These are phyloP conservation scores for Pseudachorutes palmiensis DNA, from an alignment of 1,140 invertebrate genomes.

Conservation along the genomic window DNA sequence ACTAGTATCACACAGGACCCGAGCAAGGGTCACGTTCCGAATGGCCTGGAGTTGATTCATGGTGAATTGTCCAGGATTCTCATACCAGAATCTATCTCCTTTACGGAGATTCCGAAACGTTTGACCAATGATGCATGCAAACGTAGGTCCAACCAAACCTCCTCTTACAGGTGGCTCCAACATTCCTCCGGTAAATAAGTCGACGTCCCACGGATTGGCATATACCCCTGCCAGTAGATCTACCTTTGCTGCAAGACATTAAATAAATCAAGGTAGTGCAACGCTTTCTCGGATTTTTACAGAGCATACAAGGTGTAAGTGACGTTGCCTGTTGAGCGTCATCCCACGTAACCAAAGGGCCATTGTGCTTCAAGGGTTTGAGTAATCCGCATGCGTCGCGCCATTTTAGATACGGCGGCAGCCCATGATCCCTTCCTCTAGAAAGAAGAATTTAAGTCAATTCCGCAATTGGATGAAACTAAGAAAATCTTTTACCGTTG, in stretches of 20 bases:
- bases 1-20: conserved; percentile 60
- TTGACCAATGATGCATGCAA: conserved; percentile 90
- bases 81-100: conserved; percentile 56
- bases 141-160: conserved; percentile 86
- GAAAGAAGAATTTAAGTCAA: not conserved
- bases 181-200: conserved; percentile 55
- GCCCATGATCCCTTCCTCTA: conserved; percentile 70
- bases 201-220: conserved; percentile 37
- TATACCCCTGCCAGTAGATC: conserved; percentile 27
- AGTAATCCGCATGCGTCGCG: conserved; percentile 67
- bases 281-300: not conserved
- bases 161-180: conserved; percentile 74
- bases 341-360: conserved; percentile 59
- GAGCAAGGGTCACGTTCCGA: conserved; percentile 57
- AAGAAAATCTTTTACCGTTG: conserved; percentile 45
- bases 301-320: conserved; percentile 13
- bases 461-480: not conserved
- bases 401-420: conserved; percentile 73
- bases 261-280: conserved; percentile 17
- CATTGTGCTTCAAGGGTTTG: conserved; percentile 23
- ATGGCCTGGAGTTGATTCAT: conserved; percentile 54
- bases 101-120: conserved; percentile 77
- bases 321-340: conserved; percentile 54
- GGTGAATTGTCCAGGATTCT: conserved; percentile 68
- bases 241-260: conserved; percentile 31